These are phyloP conservation scores for Tyrannus savana DNA, from an alignment of 2,113 vertebrate species.

Conservation along the genomic window DNA sequence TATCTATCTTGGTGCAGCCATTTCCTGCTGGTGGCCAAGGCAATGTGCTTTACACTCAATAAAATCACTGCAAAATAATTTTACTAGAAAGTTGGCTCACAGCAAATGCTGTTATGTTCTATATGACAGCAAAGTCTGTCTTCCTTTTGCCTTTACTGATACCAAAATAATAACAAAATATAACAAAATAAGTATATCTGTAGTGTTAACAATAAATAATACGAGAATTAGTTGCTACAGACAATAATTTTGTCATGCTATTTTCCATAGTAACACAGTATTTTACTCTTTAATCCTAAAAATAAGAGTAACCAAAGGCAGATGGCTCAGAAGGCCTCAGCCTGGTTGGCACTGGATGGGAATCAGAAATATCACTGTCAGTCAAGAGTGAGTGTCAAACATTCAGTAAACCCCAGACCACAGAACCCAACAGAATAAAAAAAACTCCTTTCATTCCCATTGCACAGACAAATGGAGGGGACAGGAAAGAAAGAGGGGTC, in stretches of 20 bases:
- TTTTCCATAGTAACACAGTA: not conserved
- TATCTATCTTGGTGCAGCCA: not conserved
- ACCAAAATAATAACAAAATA: not conserved
- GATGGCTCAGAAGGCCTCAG: not conserved
- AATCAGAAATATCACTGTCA: not conserved
- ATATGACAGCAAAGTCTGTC: not conserved
- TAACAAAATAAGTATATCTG: not conserved
- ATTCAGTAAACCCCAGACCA: not conserved
- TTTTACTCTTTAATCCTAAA: not conserved
- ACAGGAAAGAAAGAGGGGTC: not conserved
- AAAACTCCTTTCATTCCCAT: not conserved
- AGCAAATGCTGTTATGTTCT: not conserved
- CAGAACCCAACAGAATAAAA: not conserved
- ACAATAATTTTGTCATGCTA: not conserved
- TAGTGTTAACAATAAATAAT: not conserved
- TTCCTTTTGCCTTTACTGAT: not conserved
- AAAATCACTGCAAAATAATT: not conserved
- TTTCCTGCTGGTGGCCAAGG: not conserved
- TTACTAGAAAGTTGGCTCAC: not conserved
- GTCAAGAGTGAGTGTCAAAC: not conserved
- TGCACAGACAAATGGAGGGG: not conserved
- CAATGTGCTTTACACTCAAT: not conserved
- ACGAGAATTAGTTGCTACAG: not conserved
- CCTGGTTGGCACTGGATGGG: not conserved
- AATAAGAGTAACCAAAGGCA: not conserved